Conservation (phyloP, 2,113 vertebrate species). For the Scopus umbretta region DNA sequence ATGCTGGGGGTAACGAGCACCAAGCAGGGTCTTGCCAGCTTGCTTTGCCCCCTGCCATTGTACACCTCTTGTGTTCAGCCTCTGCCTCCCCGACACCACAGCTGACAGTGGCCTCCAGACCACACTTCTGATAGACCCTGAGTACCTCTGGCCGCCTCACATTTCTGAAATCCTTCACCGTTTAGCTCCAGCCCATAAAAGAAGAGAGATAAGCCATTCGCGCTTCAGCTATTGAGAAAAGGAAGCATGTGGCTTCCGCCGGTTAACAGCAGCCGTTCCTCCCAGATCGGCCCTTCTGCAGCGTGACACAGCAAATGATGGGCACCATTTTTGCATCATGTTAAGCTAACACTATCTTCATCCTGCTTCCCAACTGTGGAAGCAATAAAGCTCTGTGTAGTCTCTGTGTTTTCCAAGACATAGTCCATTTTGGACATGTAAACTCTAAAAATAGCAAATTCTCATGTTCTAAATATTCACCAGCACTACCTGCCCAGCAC, state of each 20-base stretch:
- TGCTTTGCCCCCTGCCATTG: background rate
- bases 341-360: background rate
- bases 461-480: background rate
- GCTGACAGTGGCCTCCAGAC: background rate
- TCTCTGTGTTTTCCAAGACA: background rate
- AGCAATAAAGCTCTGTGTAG: background rate
- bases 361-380: background rate
- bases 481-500: background rate
- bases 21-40: background rate
- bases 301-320: background rate
- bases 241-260: rapidly evolving
- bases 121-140: background rate
- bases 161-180: background rate
- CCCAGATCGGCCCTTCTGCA: background rate
- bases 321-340: rapidly evolving
- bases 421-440: background rate
- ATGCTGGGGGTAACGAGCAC: rapidly evolving
- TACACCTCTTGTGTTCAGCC: background rate
- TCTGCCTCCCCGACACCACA: background rate
- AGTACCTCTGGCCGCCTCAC: background rate
- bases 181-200: background rate
- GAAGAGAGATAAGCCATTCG: background rate
- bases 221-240: background rate
- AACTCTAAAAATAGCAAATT: background rate
- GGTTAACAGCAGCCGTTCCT: background rate